A percentile compares a stretch with the other conserved stretches of the same genome.
Evolutionary conservation across 2,888 invertebrate genomes (phyloP).

Genomic region (Orgyia antiqua): DNA sequence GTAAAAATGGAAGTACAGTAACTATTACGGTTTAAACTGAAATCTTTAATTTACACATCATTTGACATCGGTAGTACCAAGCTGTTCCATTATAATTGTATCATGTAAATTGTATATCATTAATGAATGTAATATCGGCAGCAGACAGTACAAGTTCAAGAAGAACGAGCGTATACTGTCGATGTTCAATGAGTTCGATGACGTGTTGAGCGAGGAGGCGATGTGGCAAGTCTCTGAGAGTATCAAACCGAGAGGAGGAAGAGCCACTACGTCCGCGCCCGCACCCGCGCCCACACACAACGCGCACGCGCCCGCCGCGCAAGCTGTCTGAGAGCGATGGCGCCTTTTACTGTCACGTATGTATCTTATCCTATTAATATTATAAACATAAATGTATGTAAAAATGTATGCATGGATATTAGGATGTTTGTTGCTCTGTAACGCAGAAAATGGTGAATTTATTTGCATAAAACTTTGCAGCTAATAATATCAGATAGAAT

Average conservation of each 20-base stretch:
- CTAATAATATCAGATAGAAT: too few species aligned
- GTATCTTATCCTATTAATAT: neutral
- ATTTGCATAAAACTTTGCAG: too few species aligned
- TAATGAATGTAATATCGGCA: slow-evolving; percentile 16
- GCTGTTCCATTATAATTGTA: too few species aligned
- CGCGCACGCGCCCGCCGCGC: slow-evolving; percentile 33
- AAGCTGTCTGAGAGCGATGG: slow-evolving; percentile 3
- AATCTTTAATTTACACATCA: too few species aligned
- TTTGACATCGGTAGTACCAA: too few species aligned
- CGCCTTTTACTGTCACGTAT: slow-evolving; percentile 3
- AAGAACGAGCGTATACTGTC: slow-evolving; percentile 95
- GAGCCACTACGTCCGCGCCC: slow-evolving; percentile 37
- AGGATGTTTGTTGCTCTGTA: too few species aligned
- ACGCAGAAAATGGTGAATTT: too few species aligned
- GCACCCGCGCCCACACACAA: slow-evolving; percentile 21
- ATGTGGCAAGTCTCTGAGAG: slow-evolving; percentile 99
- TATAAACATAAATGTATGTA: neutral
- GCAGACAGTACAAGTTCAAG: slow-evolving; percentile 94
- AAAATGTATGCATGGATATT: too few species aligned
- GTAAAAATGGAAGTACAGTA: too few species aligned
- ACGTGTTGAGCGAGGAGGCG: slow-evolving; percentile 96
- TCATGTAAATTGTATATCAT: too few species aligned
- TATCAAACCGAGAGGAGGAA: slow-evolving; percentile 92
- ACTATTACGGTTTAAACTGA: too few species aligned
- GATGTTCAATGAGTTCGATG: slow-evolving; percentile 98